Evolutionary conservation across 2,113 vertebrate species (phyloP).

Genomic region (Prunella fulvescens): DNA sequence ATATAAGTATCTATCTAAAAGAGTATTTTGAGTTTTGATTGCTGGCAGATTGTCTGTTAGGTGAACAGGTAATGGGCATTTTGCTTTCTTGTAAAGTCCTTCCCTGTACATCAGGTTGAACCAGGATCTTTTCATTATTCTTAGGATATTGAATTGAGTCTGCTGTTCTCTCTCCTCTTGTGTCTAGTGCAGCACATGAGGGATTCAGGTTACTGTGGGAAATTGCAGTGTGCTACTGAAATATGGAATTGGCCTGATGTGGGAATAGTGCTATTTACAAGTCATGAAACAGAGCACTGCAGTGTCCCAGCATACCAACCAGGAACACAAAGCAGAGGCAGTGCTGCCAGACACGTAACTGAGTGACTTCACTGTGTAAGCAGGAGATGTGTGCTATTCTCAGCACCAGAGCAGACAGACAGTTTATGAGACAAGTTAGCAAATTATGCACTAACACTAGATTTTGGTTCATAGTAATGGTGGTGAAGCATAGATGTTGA

Average conservation of each 20-base stretch:
- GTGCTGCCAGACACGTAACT: constrained; percentile 24
- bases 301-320: not conserved
- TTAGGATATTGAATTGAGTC: not conserved
- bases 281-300: not conserved
- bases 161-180: not conserved
- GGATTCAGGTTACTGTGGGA: constrained; percentile 13
- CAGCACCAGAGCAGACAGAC: not conserved
- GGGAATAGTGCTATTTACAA: not conserved
- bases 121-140: not conserved
- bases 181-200: not conserved
- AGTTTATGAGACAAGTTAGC: not conserved
- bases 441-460: not conserved
- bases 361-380: constrained; percentile 32
- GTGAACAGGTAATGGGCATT: not conserved
- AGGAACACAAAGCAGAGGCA: constrained; percentile 18
- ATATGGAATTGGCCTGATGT: not conserved
- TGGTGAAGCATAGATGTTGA: not conserved
- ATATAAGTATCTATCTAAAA: not conserved
- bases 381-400: constrained; percentile 30
- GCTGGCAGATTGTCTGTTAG: not conserved
- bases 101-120: not conserved
- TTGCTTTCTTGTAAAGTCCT: not conserved
- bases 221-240: not conserved
- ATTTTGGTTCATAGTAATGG: not conserved
- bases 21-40: not conserved